These are phyloP conservation scores for Hermetia illucens DNA, from an alignment of 1,140 invertebrate species.

Conservation along the genomic window DNA sequence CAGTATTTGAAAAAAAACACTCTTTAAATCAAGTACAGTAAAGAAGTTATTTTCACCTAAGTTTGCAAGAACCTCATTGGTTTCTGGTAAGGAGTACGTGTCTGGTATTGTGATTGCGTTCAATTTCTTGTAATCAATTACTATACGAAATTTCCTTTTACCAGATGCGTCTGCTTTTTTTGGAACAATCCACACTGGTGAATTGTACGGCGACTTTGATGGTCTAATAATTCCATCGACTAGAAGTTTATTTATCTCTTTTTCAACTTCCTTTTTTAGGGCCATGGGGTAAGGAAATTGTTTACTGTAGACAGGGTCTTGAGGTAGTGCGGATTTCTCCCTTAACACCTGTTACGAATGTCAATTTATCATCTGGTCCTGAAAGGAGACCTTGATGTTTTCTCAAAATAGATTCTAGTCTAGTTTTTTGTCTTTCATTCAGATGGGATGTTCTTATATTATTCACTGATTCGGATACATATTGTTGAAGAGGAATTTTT, in stretches of 20 bases:
- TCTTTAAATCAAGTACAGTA: constrained; percentile 29
- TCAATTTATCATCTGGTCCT: background rate
- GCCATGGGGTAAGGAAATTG: constrained; percentile 10
- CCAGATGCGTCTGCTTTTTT: constrained; percentile 7
- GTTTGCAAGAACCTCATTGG: constrained; percentile 31
- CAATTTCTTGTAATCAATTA: constrained; percentile 17
- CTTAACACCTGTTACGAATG: background rate
- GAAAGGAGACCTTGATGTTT: no score
- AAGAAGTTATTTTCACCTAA: constrained; percentile 31
- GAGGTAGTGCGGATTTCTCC: background rate
- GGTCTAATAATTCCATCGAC: constrained; percentile 15
- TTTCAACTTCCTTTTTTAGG: constrained; percentile 10
- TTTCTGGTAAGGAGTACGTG: constrained; percentile 33
- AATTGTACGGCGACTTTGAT: constrained; percentile 2
- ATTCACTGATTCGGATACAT: no score
- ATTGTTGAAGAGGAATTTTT: no score
- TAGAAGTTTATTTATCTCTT: constrained; percentile 15
- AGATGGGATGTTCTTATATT: no score
- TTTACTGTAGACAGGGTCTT: constrained; percentile 6
- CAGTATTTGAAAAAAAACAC: constrained; percentile 34
- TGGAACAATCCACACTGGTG: background rate
- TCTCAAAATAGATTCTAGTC: no score
- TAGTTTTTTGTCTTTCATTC: no score
- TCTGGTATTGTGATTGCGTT: constrained; percentile 26
- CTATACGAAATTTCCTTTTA: constrained; percentile 16